Base-by-base conservation (phyloP, 2,113 vertebrate species). In the Diadophis punctatus region DNA sequence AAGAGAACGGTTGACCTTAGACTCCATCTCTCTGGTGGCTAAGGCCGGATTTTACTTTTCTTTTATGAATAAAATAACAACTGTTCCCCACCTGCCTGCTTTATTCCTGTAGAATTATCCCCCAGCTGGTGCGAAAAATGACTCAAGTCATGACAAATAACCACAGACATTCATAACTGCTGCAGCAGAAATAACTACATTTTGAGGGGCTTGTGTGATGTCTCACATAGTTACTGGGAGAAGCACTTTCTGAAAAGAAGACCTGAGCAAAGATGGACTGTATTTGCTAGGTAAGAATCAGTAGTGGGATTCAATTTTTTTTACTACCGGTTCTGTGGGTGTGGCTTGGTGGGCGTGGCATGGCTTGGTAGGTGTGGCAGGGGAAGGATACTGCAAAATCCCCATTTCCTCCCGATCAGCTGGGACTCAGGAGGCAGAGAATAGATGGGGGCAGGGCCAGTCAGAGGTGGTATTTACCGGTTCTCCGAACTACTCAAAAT, bases 141-240 rank as follows among this genome's bases (percentile, higher is more conserved):
- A 89, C 60, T 92, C 91, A 92, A 27, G 91, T 89, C 88, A 43
- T 89, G 91, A 92, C 56, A 89, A 88, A 92, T 55, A 80, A 56
- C 87, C 87, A 16, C 39, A 55, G 11, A 9, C 68, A 27, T 92
- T 89, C 55, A 53, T 55, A 56, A 87, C 18, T 53, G 60, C 63
- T 1, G 30, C 63, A n/a, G 58, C 25, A 20, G 18, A 39, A 4
- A 27, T 12, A 52, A 1, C 39, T 8, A 10, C 7, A 3, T 43
- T 56, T 90, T 22, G 25, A 87, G 55, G 34, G 85, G 30, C 85
- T 48, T 46, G 25, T 46, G 25, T 43, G 7, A 9, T 39, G 2
- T 87, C 20, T 14, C 20, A 52, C 16, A 8, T 11, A 9, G 23
- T 92, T 74, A 27, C 51, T 22, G 27, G 60, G 55, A 7, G 34